A percentile compares a stretch with the other conserved stretches of the same genome.
Evolutionary conservation across 2,797 vertebrate genomes (phyloP).

Genomic region (Australoheros facetus): DNA sequence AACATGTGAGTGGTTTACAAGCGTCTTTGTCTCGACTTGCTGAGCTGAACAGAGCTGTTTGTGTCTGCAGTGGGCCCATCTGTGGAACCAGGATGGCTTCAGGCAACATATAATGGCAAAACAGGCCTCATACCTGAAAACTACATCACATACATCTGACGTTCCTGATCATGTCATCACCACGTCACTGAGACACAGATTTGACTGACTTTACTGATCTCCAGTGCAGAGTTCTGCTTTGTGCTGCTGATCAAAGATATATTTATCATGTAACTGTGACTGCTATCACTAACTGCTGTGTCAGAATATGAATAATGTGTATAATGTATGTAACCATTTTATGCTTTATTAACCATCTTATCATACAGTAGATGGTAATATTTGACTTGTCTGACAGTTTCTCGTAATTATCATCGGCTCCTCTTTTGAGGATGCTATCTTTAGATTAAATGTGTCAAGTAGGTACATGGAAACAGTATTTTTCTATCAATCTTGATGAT

Average conservation of each 20-base stretch:
- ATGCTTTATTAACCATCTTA: conserved; percentile 35
- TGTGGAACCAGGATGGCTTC: conserved; percentile 98
- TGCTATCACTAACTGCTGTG: conserved; percentile 55
- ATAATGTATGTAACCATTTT: conserved; percentile 42
- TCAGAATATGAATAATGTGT: conserved; percentile 21
- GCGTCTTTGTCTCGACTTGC: neutral
- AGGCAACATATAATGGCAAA: conserved; percentile 94
- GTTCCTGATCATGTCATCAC: conserved; percentile 23
- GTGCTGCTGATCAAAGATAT: conserved; percentile 56
- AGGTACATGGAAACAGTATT: conserved; percentile 42
- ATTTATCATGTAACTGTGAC: conserved; percentile 62
- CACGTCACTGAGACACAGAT: conserved; percentile 16
- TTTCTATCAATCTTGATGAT: conserved; percentile 38
- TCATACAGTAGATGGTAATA: conserved; percentile 28
- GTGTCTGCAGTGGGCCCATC: conserved; percentile 88
- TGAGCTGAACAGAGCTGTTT: conserved; percentile 30
- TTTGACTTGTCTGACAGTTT: conserved; percentile 2
- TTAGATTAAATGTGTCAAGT: conserved; percentile 25
- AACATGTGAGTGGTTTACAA: neutral
- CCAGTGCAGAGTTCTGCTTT: conserved; percentile 32
- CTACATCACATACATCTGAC: conserved; percentile 92
- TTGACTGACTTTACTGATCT: conserved; percentile 21
- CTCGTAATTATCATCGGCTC: conserved; percentile 3
- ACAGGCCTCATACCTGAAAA: conserved; percentile 97
- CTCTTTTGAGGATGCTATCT: neutral